Base-by-base conservation (phyloP, 2,797 vertebrate genomes). In the Ptychobarbus kaznakovi region DNA sequence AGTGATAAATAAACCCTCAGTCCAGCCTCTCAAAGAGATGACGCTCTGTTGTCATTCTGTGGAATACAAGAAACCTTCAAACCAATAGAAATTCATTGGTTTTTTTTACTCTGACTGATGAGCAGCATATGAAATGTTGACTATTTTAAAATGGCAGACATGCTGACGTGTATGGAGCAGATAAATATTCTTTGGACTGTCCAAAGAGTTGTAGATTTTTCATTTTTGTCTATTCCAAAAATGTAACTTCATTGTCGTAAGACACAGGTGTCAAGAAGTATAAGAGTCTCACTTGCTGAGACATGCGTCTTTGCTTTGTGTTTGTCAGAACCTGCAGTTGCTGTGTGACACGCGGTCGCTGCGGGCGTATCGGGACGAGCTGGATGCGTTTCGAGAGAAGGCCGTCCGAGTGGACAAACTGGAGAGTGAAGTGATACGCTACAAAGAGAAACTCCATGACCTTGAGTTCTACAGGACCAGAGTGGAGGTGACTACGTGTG, bases 401-500 rank as follows among this genome's bases (percentile, higher is more conserved):
- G 98, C 98, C 0, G 92, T 98, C 88, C 95, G 97, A 1, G 98
- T 99, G 1, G 98, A 99, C 93, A 99, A 99, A 89, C 96, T 99
- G 93, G 98, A 99, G 95, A 99, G 98, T 25, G 98, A 99, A 93
- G 94, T 99, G 93, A 91, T 92, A 70, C 96, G 98, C 63, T 99
- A 97, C 88, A 99, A 97, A 91, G 98, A 99, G 91, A 95, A 95
- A 46, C 96, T 99, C n/a, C 98, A 98, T 4, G 97, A 99, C 92
- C 98, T 99, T 1, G 98, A 99, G 92, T 99, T 99, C 92, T 99
- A 98, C 93, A 99, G 97, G 91, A 97, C 97, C 93, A 96, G 98
- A 93, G 94, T 99, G 22, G 98, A 99, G 97, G 98, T 99, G 86
- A 74, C 20, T 32, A 8, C 3, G 0, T 7, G 12, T 42, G 32